Evolutionary conservation across 2,113 vertebrate species (phyloP).

Genomic region (Toxotes chatareus): DNA sequence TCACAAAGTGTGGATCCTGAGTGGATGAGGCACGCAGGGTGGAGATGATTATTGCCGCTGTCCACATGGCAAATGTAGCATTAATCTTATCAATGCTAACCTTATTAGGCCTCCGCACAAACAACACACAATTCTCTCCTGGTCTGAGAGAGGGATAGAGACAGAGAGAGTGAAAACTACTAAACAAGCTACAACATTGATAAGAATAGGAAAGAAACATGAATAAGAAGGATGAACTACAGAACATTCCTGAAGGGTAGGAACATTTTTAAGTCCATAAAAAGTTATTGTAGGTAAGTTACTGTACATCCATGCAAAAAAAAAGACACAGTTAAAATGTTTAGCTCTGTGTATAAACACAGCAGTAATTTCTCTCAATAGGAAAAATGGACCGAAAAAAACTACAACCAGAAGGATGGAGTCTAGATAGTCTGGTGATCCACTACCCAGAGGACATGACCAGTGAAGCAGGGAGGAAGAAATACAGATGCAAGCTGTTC

Average conservation of each 20-base stretch:
- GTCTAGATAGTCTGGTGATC: neutral
- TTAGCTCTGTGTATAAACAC: too few species aligned
- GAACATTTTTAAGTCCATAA: neutral
- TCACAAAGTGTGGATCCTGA: neutral
- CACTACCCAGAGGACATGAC: neutral
- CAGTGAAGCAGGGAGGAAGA: neutral
- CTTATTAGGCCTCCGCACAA: conserved; percentile 65
- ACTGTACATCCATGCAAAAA: too few species aligned
- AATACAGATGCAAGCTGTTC: too few species aligned
- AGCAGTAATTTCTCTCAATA: too few species aligned
- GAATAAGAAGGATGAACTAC: neutral
- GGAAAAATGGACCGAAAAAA: too few species aligned
- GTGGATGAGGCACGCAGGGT: conserved; percentile 33
- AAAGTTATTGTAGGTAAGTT: too few species aligned
- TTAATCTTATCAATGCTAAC: conserved; percentile 69
- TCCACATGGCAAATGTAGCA: conserved; percentile 55
- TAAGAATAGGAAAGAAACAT: neutral
- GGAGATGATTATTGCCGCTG: conserved; percentile 38
- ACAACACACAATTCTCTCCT: conserved; percentile 61
- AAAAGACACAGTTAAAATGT: too few species aligned
- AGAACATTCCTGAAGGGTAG: neutral
- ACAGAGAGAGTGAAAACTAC: neutral
- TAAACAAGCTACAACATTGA: too few species aligned
- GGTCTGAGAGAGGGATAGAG: conserved; percentile 45
- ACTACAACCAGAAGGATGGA: neutral